A percentile compares a stretch with the other conserved stretches of the same genome.
These are phyloP conservation scores for Ligdia adustata DNA, from an alignment of 2,888 invertebrate genomes.

Conservation along the genomic window DNA sequence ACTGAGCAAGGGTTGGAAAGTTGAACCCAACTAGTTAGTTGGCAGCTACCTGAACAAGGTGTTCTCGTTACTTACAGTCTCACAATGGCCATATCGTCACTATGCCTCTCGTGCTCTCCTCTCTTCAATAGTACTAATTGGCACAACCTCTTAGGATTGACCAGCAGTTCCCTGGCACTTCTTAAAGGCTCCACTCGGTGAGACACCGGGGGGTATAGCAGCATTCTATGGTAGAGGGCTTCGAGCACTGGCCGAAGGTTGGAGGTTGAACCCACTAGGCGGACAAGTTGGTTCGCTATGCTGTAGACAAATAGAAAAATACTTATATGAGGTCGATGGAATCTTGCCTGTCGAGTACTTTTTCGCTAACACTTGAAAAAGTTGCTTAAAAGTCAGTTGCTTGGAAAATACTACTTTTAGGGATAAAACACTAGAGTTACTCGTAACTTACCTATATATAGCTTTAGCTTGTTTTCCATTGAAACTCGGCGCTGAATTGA, in stretches of 20 bases:
- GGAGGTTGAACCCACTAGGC: conserved; percentile 93
- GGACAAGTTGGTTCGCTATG: conserved; percentile 94
- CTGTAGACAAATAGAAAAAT: conserved; percentile 66
- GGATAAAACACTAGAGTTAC: too few species aligned
- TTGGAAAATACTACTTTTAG: too few species aligned
- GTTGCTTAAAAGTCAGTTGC: too few species aligned
- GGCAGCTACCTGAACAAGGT: too few species aligned
- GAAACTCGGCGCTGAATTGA: conserved; percentile 89
- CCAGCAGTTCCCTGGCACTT: conserved; percentile 91
- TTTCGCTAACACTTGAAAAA: too few species aligned
- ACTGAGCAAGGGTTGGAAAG: too few species aligned
- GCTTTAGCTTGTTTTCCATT: conserved; percentile 94
- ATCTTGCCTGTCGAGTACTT: too few species aligned
- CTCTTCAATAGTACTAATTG: conserved; percentile 89
- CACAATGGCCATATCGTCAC: conserved; percentile 92
- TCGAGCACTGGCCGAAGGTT: conserved; percentile 95
- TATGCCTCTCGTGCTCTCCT: conserved; percentile 79
- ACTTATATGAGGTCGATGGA: too few species aligned
- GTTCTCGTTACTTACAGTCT: conserved; percentile 91
- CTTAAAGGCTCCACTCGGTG: conserved; percentile 94
- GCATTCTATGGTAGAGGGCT: conserved; percentile 96
- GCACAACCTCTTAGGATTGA: conserved; percentile 91
- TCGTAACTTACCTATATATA: conserved; percentile 88
- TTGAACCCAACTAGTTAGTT: too few species aligned
- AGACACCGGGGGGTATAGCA: conserved; percentile 93